Percentiles rank a stretch among this genome's conserved stretches.
Conservation (phyloP, 2,888 invertebrate species). For the Operophtera brumata region DNA sequence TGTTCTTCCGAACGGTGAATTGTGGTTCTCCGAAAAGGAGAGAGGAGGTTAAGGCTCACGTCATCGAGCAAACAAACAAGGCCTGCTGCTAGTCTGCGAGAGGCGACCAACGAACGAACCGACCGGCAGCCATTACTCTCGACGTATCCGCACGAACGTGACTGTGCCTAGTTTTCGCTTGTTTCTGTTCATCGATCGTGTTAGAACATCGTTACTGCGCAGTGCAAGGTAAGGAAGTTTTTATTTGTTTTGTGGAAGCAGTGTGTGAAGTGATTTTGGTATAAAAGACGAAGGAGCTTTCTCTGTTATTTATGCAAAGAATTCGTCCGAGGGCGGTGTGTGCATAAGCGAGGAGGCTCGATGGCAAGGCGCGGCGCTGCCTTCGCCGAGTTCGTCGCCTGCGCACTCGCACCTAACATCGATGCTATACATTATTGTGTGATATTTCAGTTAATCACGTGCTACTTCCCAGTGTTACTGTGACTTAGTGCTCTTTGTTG, state of each 20-base stretch:
- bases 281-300: slow-evolving; percentile 59
- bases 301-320: slow-evolving; percentile 78
- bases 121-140: slow-evolving; percentile 74
- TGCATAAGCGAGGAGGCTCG: slow-evolving; percentile 67
- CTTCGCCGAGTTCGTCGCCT: slow-evolving; percentile 57
- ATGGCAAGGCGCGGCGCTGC: slow-evolving; percentile 63
- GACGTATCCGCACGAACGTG: slow-evolving; percentile 75
- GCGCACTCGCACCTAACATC: slow-evolving; percentile 58
- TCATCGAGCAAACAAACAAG: slow-evolving; percentile 77
- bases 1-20: slow-evolving; percentile 35
- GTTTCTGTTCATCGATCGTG: slow-evolving; percentile 74
- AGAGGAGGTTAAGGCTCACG: slow-evolving; percentile 53
- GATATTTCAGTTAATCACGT: slow-evolving; percentile 63
- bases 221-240: slow-evolving; percentile 76
- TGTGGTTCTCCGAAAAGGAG: slow-evolving; percentile 44
- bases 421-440: slow-evolving; percentile 49
- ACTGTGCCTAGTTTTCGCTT: slow-evolving; percentile 72
- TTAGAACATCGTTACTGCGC: slow-evolving; percentile 76
- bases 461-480: slow-evolving; percentile 58
- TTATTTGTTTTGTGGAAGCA: slow-evolving; percentile 64
- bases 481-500: slow-evolving; percentile 59
- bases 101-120: slow-evolving; percentile 69
- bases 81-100: slow-evolving; percentile 73
- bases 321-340: slow-evolving; percentile 75
- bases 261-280: slow-evolving; percentile 66